Evolutionary conservation across 1,140 invertebrate genomes (phyloP), one percentile per base, ranked within the genome.

Genomic region (Eciton burchellii): DNA sequence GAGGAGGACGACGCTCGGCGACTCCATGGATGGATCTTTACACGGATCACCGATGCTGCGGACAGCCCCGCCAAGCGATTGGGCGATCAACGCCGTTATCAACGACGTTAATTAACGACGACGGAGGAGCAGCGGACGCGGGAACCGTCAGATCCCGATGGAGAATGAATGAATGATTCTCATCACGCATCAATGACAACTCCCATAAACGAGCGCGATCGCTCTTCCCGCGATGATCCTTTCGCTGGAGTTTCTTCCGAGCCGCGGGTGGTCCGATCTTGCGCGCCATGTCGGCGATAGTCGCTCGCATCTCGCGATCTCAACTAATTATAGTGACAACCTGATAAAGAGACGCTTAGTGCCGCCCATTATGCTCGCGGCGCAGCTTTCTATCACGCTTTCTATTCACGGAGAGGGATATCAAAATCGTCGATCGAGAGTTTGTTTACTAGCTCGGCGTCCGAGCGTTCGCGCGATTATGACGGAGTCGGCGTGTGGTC

Each of bases 311-410:
- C 49, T 79, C 62, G 52, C 74, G 63, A 68, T 79, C 74, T 79
- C 74, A 79, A 70, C 63, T 79, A 79, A 79, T 79, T 79, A 57
- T 70, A 79, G 63, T 79, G 63, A 79, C 74, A 79, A 57, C 49
- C 52, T 68, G 74, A 79, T 79, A 79, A 79, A 79, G 63, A 79
- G 63, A 70, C 63, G 63, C 63, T 76, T 56, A 68, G 74, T 45
- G 21, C 49, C 49, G 74, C 63, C 74, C 52, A 70, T 79, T 79
- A 68, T 79, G 74, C 74, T 79, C 63, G 63, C 63, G 63, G 74
- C 74, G 16, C 24, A 79, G 63, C 74, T 79, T 79, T 79, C 74
- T 79, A 79, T 79, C 74, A 79, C 63, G 74, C 74, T 79, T 79
- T 79, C 74, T 79, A 79, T 79, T 56, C 74, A 79, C 74, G 49